Evolutionary conservation across 2,797 vertebrate genomes (phyloP), one percentile per base, ranked within the genome.

Genomic region (Eulemur rubriventer): DNA sequence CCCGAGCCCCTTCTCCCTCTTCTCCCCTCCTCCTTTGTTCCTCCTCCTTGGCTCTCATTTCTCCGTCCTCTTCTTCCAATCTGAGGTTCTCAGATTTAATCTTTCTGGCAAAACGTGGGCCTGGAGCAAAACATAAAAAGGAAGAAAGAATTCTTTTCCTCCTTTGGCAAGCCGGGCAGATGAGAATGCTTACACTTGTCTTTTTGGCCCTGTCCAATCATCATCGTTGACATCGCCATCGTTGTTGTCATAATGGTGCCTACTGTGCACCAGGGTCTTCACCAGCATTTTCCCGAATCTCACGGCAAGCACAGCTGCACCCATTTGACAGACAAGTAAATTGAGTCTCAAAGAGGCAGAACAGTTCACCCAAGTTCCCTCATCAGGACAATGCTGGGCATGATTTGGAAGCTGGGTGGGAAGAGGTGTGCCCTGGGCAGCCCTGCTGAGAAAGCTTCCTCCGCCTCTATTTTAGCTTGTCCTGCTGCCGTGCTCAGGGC

Each of bases 301-400:
- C 81, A 76, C 35, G 33, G 61, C 73, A 33, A 38, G 30, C 38
- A 4, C 1, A 2, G 24, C 11, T 28, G 7, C 1, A 11, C 59
- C 90, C 90, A 88, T 84, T 87, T 87, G 69, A 41, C 43, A 95
- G 80, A 83, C 48, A 38, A 81, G 75, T 41, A 89, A 89, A 89
- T 57, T 28, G 38, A 95, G 79, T 38, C 26, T 46, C 69, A 14
- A 33, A 35, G 43, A 93, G 22, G 87, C 30, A 22, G 52, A 80
- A 35, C 0, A 75, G 46, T 35, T 72, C 30, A 48, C 28, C 24
- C 59, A 52, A 26, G 65, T 70, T 90, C 46, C 18, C 46, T 12
- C 28, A 69, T 24, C 26, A 35, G 81, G 76, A 72, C 41, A 33
- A 52, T 18, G 59, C 55, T 82, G 48, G 35, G 16, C 46, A 46